phyloP scores from a whole-genome alignment of 2,888 invertebrate species.

The Hyposoter didymator region DNA sequence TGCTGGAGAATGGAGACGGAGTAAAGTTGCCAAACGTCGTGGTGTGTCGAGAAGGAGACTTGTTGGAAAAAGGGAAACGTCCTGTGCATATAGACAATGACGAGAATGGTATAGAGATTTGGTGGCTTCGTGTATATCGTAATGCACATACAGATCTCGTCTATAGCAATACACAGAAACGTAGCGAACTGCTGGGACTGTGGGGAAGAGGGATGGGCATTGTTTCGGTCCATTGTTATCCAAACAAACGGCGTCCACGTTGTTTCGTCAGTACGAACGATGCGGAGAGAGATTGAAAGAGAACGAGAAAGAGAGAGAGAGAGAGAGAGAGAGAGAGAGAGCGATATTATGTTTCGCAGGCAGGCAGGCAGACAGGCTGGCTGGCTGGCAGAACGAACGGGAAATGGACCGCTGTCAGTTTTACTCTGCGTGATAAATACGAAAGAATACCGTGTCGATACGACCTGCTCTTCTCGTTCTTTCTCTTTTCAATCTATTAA shows the following conservation, averaged over 20 bases:
- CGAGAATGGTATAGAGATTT: not conserved
- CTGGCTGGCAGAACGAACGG: conserved; percentile 80
- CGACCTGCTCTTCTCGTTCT: conserved; percentile 57
- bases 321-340: conserved; percentile 19
- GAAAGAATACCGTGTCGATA: conserved; percentile 72
- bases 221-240: conserved; percentile 83
- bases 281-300: conserved; percentile 31
- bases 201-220: conserved; percentile 79
- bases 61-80: conserved; percentile 68
- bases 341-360: conserved; percentile 70
- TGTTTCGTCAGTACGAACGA: conserved; percentile 81
- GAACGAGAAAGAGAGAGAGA: conserved; percentile 31
- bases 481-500: not conserved
- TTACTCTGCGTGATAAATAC: conserved; percentile 83
- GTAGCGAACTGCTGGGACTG: conserved; percentile 61
- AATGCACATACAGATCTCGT: conserved; percentile 15
- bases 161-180: conserved; percentile 31
- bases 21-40: conserved; percentile 56
- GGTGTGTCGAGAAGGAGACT: conserved; percentile 60
- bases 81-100: conserved; percentile 50
- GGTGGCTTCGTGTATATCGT: conserved; percentile 20
- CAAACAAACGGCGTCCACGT: conserved; percentile 83
- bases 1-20: conserved; percentile 15
- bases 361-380: conserved; percentile 64
- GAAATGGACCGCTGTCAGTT: conserved; percentile 84